Percentiles rank a stretch among this genome's conserved stretches.
Conservation (phyloP, 1,140 invertebrate genomes). For the Scaptomyza pallida region DNA sequence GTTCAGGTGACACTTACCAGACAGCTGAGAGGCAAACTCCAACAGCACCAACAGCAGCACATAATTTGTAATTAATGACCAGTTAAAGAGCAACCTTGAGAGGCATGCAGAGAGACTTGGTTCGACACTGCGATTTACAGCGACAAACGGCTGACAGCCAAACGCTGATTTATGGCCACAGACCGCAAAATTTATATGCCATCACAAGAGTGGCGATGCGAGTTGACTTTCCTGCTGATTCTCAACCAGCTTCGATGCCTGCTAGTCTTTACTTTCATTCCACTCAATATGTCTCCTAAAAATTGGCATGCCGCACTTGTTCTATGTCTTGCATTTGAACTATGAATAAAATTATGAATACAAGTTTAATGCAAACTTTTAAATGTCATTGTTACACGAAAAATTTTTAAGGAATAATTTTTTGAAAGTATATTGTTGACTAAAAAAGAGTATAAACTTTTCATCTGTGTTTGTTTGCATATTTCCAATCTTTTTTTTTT, state of each 20-base stretch:
- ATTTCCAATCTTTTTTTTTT: not conserved
- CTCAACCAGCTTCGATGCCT: slow-evolving; percentile 34
- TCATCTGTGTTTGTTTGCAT: slow-evolving; percentile 16
- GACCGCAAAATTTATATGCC: slow-evolving; percentile 81
- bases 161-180: slow-evolving; percentile 80
- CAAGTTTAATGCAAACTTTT: not conserved
- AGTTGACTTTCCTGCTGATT: slow-evolving; percentile 44
- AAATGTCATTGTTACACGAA: too few species aligned
- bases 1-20: slow-evolving; percentile 69
- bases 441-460: slow-evolving; percentile 29
- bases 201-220: slow-evolving; percentile 56
- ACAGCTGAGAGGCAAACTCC: slow-evolving; percentile 64
- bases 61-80: slow-evolving; percentile 82
- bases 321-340: not conserved
- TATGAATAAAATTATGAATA: not conserved
- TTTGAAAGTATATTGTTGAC: not conserved
- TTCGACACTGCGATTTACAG: slow-evolving; percentile 67
- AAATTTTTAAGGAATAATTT: too few species aligned
- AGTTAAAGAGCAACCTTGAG: slow-evolving; percentile 69
- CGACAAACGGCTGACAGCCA: slow-evolving; percentile 76
- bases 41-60: slow-evolving; percentile 55
- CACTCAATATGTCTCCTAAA: slow-evolving; percentile 46
- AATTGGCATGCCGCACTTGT: slow-evolving; percentile 18
- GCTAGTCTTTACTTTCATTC: slow-evolving; percentile 58
- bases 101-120: slow-evolving; percentile 28